These are phyloP conservation scores for Cygnus atratus DNA, from an alignment of 2,113 vertebrate species.

Conservation along the genomic window DNA sequence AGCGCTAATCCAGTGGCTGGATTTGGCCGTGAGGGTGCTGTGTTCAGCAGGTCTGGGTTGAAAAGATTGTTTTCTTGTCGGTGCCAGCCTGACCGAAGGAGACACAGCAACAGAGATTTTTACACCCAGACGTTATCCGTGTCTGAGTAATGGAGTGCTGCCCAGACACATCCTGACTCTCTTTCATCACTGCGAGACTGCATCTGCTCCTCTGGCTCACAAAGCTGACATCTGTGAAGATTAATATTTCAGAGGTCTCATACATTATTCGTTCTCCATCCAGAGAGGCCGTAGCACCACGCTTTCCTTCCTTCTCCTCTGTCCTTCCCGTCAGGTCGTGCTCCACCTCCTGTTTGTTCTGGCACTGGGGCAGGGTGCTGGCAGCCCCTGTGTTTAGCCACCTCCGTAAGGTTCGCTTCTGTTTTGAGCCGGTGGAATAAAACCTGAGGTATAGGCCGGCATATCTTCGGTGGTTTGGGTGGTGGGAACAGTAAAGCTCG, in stretches of 20 bases:
- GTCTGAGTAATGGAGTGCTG: not conserved
- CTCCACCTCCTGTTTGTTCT: not conserved
- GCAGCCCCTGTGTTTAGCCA: not conserved
- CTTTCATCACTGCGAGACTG: not conserved
- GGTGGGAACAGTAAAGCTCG: not conserved
- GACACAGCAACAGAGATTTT: not conserved
- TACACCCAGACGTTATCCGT: accelerated
- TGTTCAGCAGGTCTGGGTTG: not conserved
- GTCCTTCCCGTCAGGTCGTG: accelerated
- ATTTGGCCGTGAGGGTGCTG: not conserved
- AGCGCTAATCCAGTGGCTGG: not conserved
- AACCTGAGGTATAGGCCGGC: not conserved
- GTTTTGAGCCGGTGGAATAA: not conserved
- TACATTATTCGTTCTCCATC: not conserved
- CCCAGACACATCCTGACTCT: not conserved
- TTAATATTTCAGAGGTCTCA: not conserved
- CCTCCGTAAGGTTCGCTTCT: not conserved
- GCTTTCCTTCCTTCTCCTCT: not conserved
- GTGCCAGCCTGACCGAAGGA: not conserved
- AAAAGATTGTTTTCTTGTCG: not conserved
- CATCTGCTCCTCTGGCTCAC: not conserved
- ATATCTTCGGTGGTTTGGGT: not conserved
- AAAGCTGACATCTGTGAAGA: not conserved
- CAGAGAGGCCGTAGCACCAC: not conserved
- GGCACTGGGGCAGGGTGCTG: not conserved